These are phyloP conservation scores for Sus scrofa DNA, from an alignment of 2,113 vertebrate species.

Conservation along the genomic window DNA sequence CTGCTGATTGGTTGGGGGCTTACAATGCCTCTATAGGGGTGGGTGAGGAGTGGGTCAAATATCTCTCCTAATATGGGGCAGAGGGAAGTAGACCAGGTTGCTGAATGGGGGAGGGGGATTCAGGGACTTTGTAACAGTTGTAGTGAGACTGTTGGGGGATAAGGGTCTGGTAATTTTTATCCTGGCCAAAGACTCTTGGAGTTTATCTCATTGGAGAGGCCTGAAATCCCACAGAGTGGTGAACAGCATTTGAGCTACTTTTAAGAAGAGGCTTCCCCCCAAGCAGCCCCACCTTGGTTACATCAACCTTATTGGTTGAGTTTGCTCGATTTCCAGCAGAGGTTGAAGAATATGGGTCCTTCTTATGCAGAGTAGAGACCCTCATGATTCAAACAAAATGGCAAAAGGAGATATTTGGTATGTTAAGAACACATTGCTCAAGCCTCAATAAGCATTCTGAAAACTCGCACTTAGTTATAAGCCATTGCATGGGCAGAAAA, in stretches of 20 bases:
- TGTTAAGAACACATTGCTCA: not conserved
- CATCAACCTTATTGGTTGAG: not conserved
- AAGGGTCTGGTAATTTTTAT: too few species aligned
- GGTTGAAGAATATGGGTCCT: not conserved
- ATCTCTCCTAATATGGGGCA: too few species aligned
- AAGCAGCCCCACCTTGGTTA: not conserved
- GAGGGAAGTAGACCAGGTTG: too few species aligned
- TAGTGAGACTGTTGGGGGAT: too few species aligned
- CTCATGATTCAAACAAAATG: not conserved
- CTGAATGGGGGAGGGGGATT: too few species aligned
- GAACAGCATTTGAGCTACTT: not conserved
- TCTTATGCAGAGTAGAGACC: not conserved
- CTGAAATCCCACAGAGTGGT: too few species aligned
- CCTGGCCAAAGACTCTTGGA: too few species aligned
- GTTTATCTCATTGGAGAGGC: too few species aligned
- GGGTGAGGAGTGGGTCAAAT: too few species aligned
- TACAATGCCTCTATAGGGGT: too few species aligned
- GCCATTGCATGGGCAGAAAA: fast-evolving
- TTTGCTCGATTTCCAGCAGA: not conserved
- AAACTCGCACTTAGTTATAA: not conserved
- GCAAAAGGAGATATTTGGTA: not conserved
- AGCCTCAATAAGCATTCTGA: not conserved
- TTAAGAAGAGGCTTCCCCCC: not conserved
- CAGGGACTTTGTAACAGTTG: too few species aligned
- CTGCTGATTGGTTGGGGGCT: too few species aligned